A percentile compares a stretch with the other conserved stretches of the same genome.
Evolutionary conservation across 1,140 invertebrate species (phyloP).

Genomic region (Drosophila pandora): DNA sequence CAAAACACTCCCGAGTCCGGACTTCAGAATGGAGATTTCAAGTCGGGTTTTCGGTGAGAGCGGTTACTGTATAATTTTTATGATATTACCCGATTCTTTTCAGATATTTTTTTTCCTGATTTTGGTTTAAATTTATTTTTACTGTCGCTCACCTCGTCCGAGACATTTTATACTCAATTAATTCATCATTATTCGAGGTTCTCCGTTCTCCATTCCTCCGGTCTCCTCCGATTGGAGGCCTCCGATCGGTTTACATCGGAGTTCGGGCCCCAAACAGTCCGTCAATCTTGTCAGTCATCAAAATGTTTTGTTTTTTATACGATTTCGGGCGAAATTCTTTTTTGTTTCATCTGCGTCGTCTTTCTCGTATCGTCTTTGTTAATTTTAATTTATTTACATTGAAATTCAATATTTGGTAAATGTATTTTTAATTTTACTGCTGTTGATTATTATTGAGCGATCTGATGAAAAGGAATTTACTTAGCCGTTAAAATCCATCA

Average conservation of each 20-base stretch:
- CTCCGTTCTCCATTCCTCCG: slow-evolving; percentile 8
- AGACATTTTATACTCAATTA: slow-evolving; percentile 76
- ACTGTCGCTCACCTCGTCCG: slow-evolving; percentile 39
- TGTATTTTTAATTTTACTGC: slow-evolving; percentile 78
- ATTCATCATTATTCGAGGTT: slow-evolving; percentile 76
- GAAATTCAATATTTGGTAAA: slow-evolving; percentile 83
- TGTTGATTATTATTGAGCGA: slow-evolving; percentile 59
- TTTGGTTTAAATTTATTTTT: slow-evolving; percentile 50
- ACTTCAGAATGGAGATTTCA: slow-evolving; percentile 17
- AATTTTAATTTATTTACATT: slow-evolving; percentile 81
- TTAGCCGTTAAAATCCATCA: slow-evolving; percentile 42
- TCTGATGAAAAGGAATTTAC: slow-evolving; percentile 62
- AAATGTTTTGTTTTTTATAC: slow-evolving; percentile 68
- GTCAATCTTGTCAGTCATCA: slow-evolving; percentile 58
- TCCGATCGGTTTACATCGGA: slow-evolving; percentile 19
- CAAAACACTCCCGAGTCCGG: not conserved
- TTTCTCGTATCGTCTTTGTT: slow-evolving; percentile 33
- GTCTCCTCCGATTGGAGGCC: slow-evolving; percentile 17
- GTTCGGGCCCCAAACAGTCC: slow-evolving; percentile 2
- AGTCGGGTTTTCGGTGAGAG: slow-evolving; percentile 28
- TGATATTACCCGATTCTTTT: slow-evolving; percentile 56
- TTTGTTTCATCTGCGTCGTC: slow-evolving; percentile 1
- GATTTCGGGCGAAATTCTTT: slow-evolving; percentile 77
- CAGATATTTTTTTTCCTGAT: not conserved
- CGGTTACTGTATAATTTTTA: slow-evolving; percentile 80